These are phyloP conservation scores for Anseranas semipalmata DNA, from an alignment of 2,113 vertebrate species.

Conservation along the genomic window DNA sequence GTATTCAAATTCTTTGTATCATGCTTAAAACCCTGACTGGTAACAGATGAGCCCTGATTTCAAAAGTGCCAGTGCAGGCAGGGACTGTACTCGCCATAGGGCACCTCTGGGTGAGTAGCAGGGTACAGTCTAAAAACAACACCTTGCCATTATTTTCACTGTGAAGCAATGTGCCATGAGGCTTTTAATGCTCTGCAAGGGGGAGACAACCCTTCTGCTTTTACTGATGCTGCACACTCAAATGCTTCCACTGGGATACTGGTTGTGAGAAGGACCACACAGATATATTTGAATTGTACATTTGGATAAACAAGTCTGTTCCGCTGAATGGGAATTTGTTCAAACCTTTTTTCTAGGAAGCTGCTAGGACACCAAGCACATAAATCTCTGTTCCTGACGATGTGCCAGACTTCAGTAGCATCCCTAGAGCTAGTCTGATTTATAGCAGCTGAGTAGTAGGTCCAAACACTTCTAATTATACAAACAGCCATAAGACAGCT, in stretches of 20 bases:
- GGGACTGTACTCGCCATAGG: not conserved
- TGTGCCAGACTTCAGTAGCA: not conserved
- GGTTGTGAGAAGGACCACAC: not conserved
- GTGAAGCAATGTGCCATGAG: not conserved
- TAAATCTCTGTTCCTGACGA: not conserved
- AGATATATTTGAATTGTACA: not conserved
- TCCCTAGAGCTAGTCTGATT: too few relatives aligned
- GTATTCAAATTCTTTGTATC: not conserved
- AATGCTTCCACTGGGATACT: accelerated
- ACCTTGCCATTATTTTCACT: accelerated
- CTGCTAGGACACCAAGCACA: accelerated
- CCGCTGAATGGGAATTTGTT: not conserved
- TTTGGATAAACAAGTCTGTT: not conserved
- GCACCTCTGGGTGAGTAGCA: accelerated
- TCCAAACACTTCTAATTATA: not conserved
- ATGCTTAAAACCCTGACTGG: not conserved
- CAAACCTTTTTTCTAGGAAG: not conserved
- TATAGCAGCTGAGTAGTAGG: not conserved
- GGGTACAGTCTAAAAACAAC: not conserved
- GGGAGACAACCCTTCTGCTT: not conserved
- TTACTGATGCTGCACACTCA: too few relatives aligned
- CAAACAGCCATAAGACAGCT: accelerated
- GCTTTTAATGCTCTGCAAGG: not conserved
- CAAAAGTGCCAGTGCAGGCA: not conserved
- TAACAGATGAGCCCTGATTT: not conserved